A percentile compares a stretch with the other conserved stretches of the same genome.
Evolutionary conservation across 1,140 invertebrate species (phyloP).

Genomic region (Nasonia longicornis): DNA sequence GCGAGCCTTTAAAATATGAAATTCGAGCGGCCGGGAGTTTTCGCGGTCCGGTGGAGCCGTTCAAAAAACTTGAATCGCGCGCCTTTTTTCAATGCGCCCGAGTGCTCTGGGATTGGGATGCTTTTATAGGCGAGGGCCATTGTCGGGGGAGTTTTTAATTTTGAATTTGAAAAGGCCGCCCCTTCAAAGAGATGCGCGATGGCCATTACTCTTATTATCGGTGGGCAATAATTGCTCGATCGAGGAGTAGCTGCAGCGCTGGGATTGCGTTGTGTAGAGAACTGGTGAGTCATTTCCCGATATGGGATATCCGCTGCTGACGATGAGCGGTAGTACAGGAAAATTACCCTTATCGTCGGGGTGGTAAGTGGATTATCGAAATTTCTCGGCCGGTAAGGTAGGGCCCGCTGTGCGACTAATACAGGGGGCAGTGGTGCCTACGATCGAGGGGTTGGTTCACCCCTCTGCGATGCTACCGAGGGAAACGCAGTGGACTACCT

Average conservation of each 20-base stretch:
- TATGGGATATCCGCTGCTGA: background rate
- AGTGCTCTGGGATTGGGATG: background rate
- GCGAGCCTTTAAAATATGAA: slow-evolving; percentile 6
- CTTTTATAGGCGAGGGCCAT: background rate
- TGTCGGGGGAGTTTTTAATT: background rate
- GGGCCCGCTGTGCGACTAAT: background rate
- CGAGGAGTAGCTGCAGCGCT: background rate
- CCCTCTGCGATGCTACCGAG: background rate
- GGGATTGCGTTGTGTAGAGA: background rate
- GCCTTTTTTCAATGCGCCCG: background rate
- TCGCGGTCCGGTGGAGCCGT: slow-evolving; percentile 2
- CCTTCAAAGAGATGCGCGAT: background rate
- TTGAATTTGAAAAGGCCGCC: background rate
- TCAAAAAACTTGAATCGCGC: slow-evolving; percentile 20
- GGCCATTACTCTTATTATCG: background rate
- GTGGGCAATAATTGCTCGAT: background rate
- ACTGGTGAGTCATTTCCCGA: too few species aligned
- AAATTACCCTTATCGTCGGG: background rate
- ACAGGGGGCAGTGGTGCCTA: background rate
- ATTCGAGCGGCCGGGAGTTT: slow-evolving; percentile 6
- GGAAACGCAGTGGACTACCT: background rate
- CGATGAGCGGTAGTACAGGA: background rate
- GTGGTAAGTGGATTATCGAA: background rate
- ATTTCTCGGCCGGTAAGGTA: background rate
- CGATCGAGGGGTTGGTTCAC: background rate